Base-by-base conservation (phyloP, 2,113 vertebrate species). In the Hemicordylus capensis region DNA sequence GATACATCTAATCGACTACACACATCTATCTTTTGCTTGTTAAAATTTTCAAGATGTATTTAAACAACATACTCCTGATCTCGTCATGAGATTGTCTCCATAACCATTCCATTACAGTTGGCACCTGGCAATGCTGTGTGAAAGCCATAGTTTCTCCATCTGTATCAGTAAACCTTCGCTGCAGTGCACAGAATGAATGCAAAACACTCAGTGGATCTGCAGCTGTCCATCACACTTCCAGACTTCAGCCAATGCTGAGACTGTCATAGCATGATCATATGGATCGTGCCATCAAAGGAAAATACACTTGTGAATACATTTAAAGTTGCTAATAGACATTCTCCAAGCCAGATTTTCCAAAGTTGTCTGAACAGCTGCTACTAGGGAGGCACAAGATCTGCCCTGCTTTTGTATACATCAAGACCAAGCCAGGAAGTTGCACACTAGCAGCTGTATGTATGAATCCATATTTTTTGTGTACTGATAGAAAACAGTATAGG, bases 1-100 rank as follows among this genome's bases (percentile, higher is more conserved):
- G 63, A 85, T 70, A 78, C 75, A 85, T 70, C 64, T 78, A 77
- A 69, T 69, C 28, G n/a, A 20, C 63, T 77, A 56, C 46, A 67
- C 80, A 81, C 54, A 51, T 11, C 48, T 77, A 26, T 67, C 74
- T 77, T 76, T 58, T 58, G 37, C 63, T 42, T 64, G 37, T 77
- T 78, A 46, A 51, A 61, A 48, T 70, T 78, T 85, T n/a, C 75
- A 85, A 51, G 51, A 58, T 44, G 26, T 58, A 31, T 58, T 44
- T 76, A 28, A 76, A 76, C 44, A 34, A 67, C 19, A n/a, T 17
- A 56, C 48, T 84, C 63, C 22, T 77, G 20, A 46, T 56, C 51
- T 14, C 54, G 48, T 78, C 76, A 70, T 56, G 20, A 85, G 15
- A 24, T 85, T 34, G 20, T 37, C 56, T 58, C 54, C 51, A 46